Evolutionary conservation across 2,113 vertebrate genomes (phyloP).

Genomic region (Lycaon pictus): DNA sequence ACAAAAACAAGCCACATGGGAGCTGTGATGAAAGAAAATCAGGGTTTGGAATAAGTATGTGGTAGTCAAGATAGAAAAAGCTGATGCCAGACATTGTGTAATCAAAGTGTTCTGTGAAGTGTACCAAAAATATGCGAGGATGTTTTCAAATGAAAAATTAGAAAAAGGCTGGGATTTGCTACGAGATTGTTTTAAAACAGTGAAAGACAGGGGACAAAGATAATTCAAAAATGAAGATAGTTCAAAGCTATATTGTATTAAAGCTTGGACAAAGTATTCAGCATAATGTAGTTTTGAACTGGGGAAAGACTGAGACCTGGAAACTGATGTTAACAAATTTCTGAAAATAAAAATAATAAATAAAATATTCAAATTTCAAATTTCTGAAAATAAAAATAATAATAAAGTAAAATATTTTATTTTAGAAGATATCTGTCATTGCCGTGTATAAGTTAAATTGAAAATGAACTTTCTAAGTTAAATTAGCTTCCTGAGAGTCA

Average conservation of each 20-base stretch:
- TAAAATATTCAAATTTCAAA: background rate
- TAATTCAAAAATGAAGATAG: conserved; percentile 32
- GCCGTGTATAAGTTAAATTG: background rate
- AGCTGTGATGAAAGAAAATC: background rate
- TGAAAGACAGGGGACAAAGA: background rate
- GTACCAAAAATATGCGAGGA: conserved; percentile 11
- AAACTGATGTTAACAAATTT: conserved; percentile 30
- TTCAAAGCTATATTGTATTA: conserved; percentile 19
- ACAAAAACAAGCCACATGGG: background rate
- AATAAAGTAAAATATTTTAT: background rate
- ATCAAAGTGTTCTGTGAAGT: conserved; percentile 53
- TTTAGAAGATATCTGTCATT: conserved; percentile 51
- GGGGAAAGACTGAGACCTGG: background rate
- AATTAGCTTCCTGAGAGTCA: background rate
- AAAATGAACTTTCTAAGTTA: conserved; percentile 43
- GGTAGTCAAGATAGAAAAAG: conserved; percentile 59
- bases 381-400: background rate
- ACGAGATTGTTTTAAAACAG: conserved; percentile 34
- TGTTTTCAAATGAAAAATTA: conserved; percentile 52
- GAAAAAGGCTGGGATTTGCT: background rate
- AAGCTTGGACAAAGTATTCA: background rate
- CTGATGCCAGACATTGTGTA: conserved; percentile 19
- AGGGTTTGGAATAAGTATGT: conserved; percentile 28
- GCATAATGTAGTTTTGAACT: conserved; percentile 16
- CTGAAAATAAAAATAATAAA: background rate